phyloP scores from a whole-genome alignment of 2,888 invertebrate genomes.

The Hemistola chrysoprasaria region DNA sequence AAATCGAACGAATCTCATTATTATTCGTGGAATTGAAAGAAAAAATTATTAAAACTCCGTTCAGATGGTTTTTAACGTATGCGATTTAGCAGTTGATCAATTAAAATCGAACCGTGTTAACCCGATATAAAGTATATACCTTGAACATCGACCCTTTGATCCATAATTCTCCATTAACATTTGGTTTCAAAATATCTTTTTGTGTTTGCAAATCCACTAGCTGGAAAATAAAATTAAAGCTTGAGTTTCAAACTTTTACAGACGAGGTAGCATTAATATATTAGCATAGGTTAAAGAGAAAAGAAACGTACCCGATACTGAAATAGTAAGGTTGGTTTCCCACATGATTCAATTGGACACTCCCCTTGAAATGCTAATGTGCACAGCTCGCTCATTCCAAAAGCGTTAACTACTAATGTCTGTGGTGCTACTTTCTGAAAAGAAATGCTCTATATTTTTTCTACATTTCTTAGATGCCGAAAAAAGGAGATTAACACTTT shows the following conservation, averaged over 20 bases:
- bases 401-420: constrained; percentile 46
- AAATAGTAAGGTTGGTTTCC: constrained; percentile 44
- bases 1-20: too few relatives aligned
- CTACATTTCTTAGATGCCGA: too few relatives aligned
- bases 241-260: neutral
- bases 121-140: constrained; percentile 31
- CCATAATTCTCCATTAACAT: constrained; percentile 68
- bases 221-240: constrained; percentile 41
- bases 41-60: neutral
- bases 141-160: constrained; percentile 60
- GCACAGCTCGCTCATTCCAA: constrained; percentile 63
- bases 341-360: constrained; percentile 41
- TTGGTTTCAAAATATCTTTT: constrained; percentile 54
- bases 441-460: too few relatives aligned
- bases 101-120: neutral
- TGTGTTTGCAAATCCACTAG: constrained; percentile 59
- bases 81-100: too few relatives aligned
- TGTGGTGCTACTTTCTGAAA: constrained; percentile 46
- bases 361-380: constrained; percentile 40
- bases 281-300: too few relatives aligned
- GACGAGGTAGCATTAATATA: too few relatives aligned
- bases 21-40: too few relatives aligned
- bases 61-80: too few relatives aligned
- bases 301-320: constrained; percentile 20
- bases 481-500: too few relatives aligned